Evolutionary conservation across 1,140 invertebrate species (phyloP).

Genomic region (Trichonephila clavipes): DNA sequence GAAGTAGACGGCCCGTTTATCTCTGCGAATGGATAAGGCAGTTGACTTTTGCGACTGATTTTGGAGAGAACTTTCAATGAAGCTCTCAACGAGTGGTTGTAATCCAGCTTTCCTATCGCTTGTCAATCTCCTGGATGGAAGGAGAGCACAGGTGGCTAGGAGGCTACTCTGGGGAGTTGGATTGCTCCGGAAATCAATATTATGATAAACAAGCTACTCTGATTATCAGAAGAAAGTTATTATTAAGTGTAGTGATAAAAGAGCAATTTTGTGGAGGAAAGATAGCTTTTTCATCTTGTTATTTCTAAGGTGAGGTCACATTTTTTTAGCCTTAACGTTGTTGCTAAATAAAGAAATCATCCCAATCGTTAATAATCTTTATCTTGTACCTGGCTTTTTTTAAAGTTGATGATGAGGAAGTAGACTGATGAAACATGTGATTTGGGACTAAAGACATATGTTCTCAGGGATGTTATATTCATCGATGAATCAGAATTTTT

Average conservation of each 20-base stretch:
- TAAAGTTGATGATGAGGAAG: too few relatives aligned
- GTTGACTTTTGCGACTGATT: slow-evolving; percentile 29
- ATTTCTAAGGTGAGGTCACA: too few relatives aligned
- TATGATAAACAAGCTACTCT: background rate
- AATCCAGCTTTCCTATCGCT: slow-evolving; percentile 3
- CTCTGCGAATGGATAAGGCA: background rate
- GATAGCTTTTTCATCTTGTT: too few relatives aligned
- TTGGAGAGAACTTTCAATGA: slow-evolving; percentile 20
- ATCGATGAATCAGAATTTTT: too few relatives aligned
- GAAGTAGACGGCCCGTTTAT: slow-evolving; percentile 26
- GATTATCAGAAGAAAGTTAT: slow-evolving; percentile 19
- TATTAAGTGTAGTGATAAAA: background rate
- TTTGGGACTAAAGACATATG: too few relatives aligned
- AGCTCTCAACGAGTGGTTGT: slow-evolving; percentile 10
- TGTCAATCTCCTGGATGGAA: slow-evolving; percentile 1
- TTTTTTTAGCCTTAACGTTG: too few relatives aligned
- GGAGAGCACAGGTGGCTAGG: background rate
- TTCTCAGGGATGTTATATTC: too few relatives aligned
- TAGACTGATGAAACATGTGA: too few relatives aligned
- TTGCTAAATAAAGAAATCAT: too few relatives aligned
- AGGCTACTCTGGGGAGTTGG: background rate
- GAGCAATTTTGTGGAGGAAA: too few relatives aligned
- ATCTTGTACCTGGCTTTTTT: too few relatives aligned
- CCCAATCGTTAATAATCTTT: too few relatives aligned
- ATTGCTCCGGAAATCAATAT: slow-evolving; percentile 29